Base-by-base conservation (phyloP, 1,140 invertebrate genomes). In the Temnothorax longispinosus region DNA sequence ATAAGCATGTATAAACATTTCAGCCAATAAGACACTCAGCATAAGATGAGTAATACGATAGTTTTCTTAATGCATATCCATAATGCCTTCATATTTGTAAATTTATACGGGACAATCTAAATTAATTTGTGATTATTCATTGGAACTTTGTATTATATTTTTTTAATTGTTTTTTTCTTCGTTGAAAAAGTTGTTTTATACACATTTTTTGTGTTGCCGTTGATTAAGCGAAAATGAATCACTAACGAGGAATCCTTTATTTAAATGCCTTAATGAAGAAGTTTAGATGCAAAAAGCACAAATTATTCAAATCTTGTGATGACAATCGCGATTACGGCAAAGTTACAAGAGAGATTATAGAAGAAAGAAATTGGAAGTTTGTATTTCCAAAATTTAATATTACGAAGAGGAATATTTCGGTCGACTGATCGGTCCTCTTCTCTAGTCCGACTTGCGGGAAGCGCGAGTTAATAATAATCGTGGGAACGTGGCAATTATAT, bases 401-500 rank as follows among this genome's bases (percentile, higher is more conserved):
- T 18, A 60, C 35, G n/a, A 65, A 41, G 38, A 78, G 58, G 27
- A 27, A 27, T 27, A 27, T 85, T 38, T 60, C 44, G 58, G 41
- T 58, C 38, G 67, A 52, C 27, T 6, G 41, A 65, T 41, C 10
- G 80, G 54, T 47, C 50, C 82, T 85, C 47, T 56, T 44, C 64
- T 62, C 67, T 5, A 38, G 32, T 13, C 18, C 58, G 78, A 65
- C 80, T 54, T 41, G 82, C 84, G 88, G 85, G 90, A 90, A 91
- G 90, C 85, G 89, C 87, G 81, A 50, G 75, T 85, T 92, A 92
- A 94, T 92, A 92, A 94, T 93, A 88, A 91, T 77, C 93, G 94
- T 95, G 94, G 90, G 94, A 95, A 92, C 91, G 81, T 60, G 82
- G 80, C 92, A 94, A 95, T 94, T 94, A 93, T 93, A 93, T 92